Evolutionary conservation across 1,140 invertebrate species (phyloP).

Genomic region (Caenorhabditis elegans): DNA sequence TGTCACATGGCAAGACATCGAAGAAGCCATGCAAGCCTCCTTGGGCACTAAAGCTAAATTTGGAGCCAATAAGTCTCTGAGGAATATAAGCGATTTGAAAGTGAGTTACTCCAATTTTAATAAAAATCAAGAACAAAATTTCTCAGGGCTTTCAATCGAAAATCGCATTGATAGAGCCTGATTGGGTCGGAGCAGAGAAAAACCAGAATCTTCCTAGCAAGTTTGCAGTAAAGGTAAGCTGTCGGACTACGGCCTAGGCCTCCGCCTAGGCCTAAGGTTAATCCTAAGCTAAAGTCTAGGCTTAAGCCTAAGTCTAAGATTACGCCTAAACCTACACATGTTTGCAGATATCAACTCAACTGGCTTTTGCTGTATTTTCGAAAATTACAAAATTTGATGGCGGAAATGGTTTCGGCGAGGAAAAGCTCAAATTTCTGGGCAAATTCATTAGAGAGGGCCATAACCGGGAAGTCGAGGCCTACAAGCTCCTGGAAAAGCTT

Average conservation of each 20-base stretch:
- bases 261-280: no score
- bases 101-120: no score
- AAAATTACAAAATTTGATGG: background rate
- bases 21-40: background rate
- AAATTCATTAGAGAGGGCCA: background rate
- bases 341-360: background rate
- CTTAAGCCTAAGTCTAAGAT: no score
- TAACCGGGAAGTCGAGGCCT: background rate
- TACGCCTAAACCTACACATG: no score
- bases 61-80: background rate
- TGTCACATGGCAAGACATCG: conserved; percentile 33
- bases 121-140: no score
- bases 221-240: conserved; percentile 1
- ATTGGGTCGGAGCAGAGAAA: background rate
- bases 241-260: no score
- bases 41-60: conserved; percentile 3
- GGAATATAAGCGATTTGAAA: conserved; percentile 27
- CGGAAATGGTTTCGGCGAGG: background rate
- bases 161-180: conserved; percentile 3
- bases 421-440: background rate
- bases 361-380: background rate
- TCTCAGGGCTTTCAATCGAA: background rate
- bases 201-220: background rate
- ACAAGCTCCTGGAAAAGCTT: background rate
- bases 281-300: no score